Conservation (phyloP, 1,140 invertebrate species). For the Cheumatopsyche charites region DNA sequence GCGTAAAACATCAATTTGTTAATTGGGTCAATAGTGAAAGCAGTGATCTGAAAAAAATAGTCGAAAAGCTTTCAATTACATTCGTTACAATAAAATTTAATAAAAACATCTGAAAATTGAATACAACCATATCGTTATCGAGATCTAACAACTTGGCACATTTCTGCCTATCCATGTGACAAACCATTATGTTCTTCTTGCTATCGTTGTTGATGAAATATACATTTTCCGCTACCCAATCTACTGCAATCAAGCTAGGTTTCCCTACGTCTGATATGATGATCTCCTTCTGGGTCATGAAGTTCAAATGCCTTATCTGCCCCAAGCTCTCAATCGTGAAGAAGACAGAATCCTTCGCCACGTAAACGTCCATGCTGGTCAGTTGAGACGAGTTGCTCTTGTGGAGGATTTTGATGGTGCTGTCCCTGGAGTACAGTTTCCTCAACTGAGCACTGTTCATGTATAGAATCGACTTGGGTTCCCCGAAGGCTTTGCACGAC, state of each 20-base stretch:
- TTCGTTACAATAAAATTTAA: no score
- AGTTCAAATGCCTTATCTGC: slow-evolving; percentile 31
- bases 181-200: slow-evolving; percentile 60
- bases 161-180: slow-evolving; percentile 61
- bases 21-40: slow-evolving; percentile 61
- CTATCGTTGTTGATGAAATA: slow-evolving; percentile 69
- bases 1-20: slow-evolving; percentile 66
- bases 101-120: no score
- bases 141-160: slow-evolving; percentile 70
- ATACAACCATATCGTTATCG: slow-evolving; percentile 66
- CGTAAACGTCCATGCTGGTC: slow-evolving; percentile 61
- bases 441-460: slow-evolving; percentile 61
- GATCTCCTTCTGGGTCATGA: slow-evolving; percentile 38
- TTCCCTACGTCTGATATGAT: slow-evolving; percentile 63
- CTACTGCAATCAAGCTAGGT: slow-evolving; percentile 74
- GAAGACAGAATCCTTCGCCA: slow-evolving; percentile 52
- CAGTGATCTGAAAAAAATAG: slow-evolving; percentile 53
- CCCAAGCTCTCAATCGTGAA: slow-evolving; percentile 52
- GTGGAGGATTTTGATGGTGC: slow-evolving; percentile 54
- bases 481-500: slow-evolving; percentile 72
- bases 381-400: slow-evolving; percentile 56
- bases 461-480: slow-evolving; percentile 60
- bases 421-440: slow-evolving; percentile 53
- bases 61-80: no score
- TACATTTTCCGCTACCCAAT: slow-evolving; percentile 80